Evolutionary conservation across 1,140 invertebrate genomes (phyloP).

Genomic region (Oscheius sp.): DNA sequence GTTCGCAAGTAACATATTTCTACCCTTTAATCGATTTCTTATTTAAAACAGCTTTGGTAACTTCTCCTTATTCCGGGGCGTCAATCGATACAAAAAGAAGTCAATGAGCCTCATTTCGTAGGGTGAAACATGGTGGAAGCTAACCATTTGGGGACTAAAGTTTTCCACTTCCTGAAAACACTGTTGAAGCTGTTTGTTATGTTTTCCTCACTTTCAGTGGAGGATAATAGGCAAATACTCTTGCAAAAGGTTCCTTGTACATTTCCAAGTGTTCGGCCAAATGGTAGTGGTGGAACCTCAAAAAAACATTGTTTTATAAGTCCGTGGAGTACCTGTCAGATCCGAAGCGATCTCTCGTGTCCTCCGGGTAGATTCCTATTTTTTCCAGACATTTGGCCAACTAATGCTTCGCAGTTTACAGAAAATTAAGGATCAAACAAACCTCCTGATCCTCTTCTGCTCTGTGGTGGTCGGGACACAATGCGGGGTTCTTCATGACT

Average conservation of each 20-base stretch:
- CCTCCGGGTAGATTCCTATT: conserved; percentile 21
- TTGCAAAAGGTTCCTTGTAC: conserved; percentile 22
- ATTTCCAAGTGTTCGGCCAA: conserved; percentile 16
- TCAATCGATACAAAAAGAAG: not conserved
- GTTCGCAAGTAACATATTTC: too few relatives aligned
- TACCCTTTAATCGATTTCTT: too few relatives aligned
- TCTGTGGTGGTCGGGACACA: not conserved
- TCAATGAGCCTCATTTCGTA: conserved; percentile 15
- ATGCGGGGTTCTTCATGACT: not conserved
- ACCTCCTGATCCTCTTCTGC: not conserved
- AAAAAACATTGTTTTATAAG: not conserved
- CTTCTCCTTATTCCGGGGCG: too few relatives aligned
- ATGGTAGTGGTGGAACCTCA: conserved; percentile 33
- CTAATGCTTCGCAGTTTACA: not conserved
- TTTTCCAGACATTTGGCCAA: conserved; percentile 27
- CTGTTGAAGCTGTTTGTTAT: not conserved
- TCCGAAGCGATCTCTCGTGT: conserved; percentile 20
- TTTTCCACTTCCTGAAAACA: conserved; percentile 6
- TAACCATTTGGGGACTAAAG: conserved; percentile 28
- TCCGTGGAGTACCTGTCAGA: conserved; percentile 2
- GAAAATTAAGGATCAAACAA: not conserved
- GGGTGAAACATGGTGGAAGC: conserved; percentile 32
- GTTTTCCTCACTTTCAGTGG: not conserved
- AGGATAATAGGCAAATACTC: conserved; percentile 18
- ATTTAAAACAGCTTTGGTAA: not conserved